Evolutionary conservation across 2,113 vertebrate genomes (phyloP), one percentile per base, ranked within the genome.

Genomic region (Pandion haliaetus): DNA sequence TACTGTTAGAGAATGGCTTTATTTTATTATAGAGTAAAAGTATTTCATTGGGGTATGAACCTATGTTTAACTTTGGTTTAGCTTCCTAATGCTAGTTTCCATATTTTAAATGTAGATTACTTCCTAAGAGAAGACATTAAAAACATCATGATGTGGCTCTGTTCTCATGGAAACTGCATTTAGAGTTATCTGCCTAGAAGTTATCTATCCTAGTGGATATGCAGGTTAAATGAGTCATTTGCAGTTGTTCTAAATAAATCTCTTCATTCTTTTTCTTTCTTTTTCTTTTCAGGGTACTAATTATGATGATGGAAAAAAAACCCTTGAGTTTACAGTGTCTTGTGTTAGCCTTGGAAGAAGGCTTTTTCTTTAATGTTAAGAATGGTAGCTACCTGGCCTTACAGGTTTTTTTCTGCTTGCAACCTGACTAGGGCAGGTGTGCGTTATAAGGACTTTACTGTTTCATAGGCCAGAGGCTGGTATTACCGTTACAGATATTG

Each of bases 81-180:
- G 91, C 31, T 81, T 69, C 50, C 44, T 92, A 89, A 52, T 92
- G 88, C 58, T 76, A 47, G 73, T 95, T 97, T 97, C 86, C 66
- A 6, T 93, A 79, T 91, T 97, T 94, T 94, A 95, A 86, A 90
- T 88, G 95, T 90, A 97, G 95, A 97, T 95, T 91, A 86, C 88
- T 97, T 97, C 90, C 94, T 86, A 18, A 94, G 90, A 94, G 94
- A 82, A 93, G 94, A 80, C 89, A 92, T 95, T 93, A 93, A 96
- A 96, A 96, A 78, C 96, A 95, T 32, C 91, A 86, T 76, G 91
- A 94, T 95, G 94, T 8, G 49, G 69, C 89, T 93, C 74, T 86
- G 96, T 97, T 94, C 91, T 97, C 95, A 97, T 97, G 89, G 96
- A 97, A 81, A 97, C 97, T 94, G 61, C 82, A 94, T 94, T 93